Evolutionary conservation across 1,140 invertebrate genomes (phyloP).

Genomic region (Anagrus nilaparvatae): DNA sequence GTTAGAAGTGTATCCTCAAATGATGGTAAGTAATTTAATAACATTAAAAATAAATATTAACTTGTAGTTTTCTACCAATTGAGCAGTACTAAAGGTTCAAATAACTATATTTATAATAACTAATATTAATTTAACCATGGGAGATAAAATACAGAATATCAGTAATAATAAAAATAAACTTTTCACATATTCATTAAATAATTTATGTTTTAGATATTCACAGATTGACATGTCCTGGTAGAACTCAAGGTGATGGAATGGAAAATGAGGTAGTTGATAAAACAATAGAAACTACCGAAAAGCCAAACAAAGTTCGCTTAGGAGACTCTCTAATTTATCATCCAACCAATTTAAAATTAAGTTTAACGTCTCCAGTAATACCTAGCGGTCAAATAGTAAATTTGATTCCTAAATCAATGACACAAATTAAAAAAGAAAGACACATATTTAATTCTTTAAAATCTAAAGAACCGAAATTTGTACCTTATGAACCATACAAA

Average conservation of each 20-base stretch:
- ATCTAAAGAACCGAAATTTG: constrained; percentile 69
- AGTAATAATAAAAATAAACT: neutral
- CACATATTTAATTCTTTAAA: constrained; percentile 40
- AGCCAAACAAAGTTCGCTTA: constrained; percentile 27
- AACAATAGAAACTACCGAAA: constrained; percentile 16
- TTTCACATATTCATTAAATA: constrained; percentile 1
- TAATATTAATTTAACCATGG: neutral
- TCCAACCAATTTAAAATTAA: constrained; percentile 38
- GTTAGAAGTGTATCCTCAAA: constrained; percentile 8
- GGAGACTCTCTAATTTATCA: constrained; percentile 40
- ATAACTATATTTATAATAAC: constrained; percentile 11
- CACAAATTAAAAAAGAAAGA: constrained; percentile 32
- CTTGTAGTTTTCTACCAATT: constrained; percentile 1
- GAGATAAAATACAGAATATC: neutral
- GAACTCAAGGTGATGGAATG: constrained; percentile 48
- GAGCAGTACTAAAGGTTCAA: constrained; percentile 1
- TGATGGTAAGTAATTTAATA: constrained; percentile 1
- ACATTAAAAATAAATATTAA: neutral
- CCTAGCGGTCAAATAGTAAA: constrained; percentile 41
- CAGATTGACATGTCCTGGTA: constrained; percentile 24
- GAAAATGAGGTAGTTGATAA: constrained; percentile 32
- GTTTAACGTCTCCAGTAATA: constrained; percentile 32
- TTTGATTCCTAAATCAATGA: constrained; percentile 34
- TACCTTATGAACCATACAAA: constrained; percentile 82
- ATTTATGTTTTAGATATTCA: constrained; percentile 21